A percentile compares a stretch with the other conserved stretches of the same genome.
These are phyloP conservation scores for Drosophila ohnishii DNA, from an alignment of 1,140 invertebrate species.

Conservation along the genomic window DNA sequence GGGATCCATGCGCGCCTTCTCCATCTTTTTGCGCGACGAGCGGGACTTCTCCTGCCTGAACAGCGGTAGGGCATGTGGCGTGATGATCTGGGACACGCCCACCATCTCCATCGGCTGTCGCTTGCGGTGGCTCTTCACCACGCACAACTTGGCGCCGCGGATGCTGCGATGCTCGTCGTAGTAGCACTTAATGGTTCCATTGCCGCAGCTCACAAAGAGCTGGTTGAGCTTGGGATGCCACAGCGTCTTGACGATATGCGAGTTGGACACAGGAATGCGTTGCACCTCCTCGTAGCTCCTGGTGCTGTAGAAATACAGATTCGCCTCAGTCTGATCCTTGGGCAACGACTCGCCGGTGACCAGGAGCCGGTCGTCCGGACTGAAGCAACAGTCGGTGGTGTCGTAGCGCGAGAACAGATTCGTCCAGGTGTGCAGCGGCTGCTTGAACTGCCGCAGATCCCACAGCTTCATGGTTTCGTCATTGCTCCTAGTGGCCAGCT, in stretches of 20 bases:
- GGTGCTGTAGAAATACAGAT: conserved; percentile 92
- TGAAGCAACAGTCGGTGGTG: conserved; percentile 91
- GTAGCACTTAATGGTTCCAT: conserved; percentile 94
- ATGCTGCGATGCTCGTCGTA: conserved; percentile 94
- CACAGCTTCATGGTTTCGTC: conserved; percentile 98
- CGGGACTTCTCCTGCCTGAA: conserved; percentile 96
- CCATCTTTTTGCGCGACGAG: conserved; percentile 95
- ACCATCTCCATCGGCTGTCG: conserved; percentile 93
- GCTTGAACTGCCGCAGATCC: conserved; percentile 94
- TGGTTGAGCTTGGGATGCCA: conserved; percentile 99
- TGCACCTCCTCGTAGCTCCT: conserved; percentile 90
- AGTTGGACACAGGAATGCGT: conserved; percentile 89
- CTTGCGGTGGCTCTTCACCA: conserved; percentile 91
- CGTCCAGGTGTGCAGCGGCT: conserved; percentile 87
- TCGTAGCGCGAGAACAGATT: conserved; percentile 93
- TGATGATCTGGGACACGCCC: conserved; percentile 96
- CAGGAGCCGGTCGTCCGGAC: conserved; percentile 95
- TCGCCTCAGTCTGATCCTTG: conserved; percentile 88
- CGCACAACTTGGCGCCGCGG: conserved; percentile 95
- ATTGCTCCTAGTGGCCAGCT: conserved; percentile 91
- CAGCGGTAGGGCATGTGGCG: conserved; percentile 97
- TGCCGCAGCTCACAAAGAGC: conserved; percentile 95
- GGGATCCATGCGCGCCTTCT: conserved; percentile 95
- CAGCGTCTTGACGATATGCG: conserved; percentile 93
- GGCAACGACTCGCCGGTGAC: conserved; percentile 94